These are phyloP conservation scores for Drosophila setosimentum DNA, from an alignment of 2,888 invertebrate species.

Conservation along the genomic window DNA sequence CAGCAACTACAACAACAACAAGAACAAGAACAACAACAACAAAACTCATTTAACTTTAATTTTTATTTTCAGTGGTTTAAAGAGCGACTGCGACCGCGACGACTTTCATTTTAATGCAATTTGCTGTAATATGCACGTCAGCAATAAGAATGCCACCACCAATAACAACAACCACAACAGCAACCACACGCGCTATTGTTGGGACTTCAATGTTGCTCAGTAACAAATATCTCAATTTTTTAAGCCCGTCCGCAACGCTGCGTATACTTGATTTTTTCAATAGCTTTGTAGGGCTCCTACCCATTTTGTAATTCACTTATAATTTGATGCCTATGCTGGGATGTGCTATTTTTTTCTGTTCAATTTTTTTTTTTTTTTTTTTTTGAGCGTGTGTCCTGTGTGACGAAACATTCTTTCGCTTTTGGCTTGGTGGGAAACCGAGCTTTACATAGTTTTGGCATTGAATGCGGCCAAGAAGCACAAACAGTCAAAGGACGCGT, in stretches of 20 bases:
- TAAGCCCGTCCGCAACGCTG: conserved; percentile 25
- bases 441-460: conserved; percentile 75
- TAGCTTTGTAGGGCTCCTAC: conserved; percentile 8
- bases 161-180: conserved; percentile 4
- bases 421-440: conserved; percentile 42
- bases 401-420: conserved; percentile 57
- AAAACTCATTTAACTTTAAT: conserved; percentile 76
- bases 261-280: conserved; percentile 71
- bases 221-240: conserved; percentile 56
- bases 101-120: conserved; percentile 61
- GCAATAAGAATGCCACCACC: conserved; percentile 33
- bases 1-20: conserved; percentile 18
- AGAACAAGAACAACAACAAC: conserved; percentile 11
- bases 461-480: conserved; percentile 60
- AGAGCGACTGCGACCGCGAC: conserved; percentile 24
- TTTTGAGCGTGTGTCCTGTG: background rate
- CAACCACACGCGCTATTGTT: conserved; percentile 34
- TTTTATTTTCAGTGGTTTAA: conserved; percentile 72
- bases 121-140: conserved; percentile 40
- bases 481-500: conserved; percentile 29
- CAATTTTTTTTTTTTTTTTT: conserved; percentile 2
- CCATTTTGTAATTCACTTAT: conserved; percentile 42
- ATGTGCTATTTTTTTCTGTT: conserved; percentile 14
- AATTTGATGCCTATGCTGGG: conserved; percentile 45
- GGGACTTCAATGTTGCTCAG: conserved; percentile 50